Conservation (phyloP, 2,888 invertebrate species). For the Neoscelio sp. region DNA sequence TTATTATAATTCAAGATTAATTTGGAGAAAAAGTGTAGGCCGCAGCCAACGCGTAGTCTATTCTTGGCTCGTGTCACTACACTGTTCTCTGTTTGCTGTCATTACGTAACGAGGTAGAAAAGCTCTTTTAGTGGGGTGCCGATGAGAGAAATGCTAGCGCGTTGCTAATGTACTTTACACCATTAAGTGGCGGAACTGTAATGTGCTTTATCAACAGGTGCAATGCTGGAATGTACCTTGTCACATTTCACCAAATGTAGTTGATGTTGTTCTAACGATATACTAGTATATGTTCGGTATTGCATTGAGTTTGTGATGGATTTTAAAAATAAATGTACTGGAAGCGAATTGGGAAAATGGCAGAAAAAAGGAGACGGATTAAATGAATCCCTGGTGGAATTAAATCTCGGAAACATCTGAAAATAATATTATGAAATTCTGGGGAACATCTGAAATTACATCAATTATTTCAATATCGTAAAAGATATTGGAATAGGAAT, state of each 20-base stretch:
- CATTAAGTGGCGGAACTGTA: constrained; percentile 41
- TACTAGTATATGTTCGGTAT: constrained; percentile 11
- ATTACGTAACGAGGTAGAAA: constrained; percentile 54
- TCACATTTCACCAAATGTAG: constrained; percentile 37
- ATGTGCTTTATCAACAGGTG: constrained; percentile 64
- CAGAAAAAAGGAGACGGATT: too few relatives aligned
- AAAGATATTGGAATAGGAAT: too few relatives aligned
- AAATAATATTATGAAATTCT: too few relatives aligned
- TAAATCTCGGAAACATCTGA: too few relatives aligned
- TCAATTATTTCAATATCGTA: too few relatives aligned
- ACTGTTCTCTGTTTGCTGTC: constrained; percentile 44
- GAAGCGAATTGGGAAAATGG: too few relatives aligned
- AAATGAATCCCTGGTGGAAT: too few relatives aligned
- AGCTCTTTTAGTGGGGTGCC: constrained; percentile 29
- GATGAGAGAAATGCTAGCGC: constrained; percentile 38
- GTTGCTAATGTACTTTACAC: constrained; percentile 58
- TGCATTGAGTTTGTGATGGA: constrained; percentile 7
- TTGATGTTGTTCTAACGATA: constrained; percentile 29
- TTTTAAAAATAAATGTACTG: constrained; percentile 2
- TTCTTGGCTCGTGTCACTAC: constrained; percentile 55
- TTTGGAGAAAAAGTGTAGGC: constrained; percentile 27
- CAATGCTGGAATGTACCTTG: constrained; percentile 36
- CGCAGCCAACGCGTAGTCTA: constrained; percentile 17
- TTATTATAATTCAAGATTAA: constrained; percentile 27
- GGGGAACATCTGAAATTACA: too few relatives aligned